Evolutionary conservation across 1,140 invertebrate species (phyloP), one percentile per base, ranked within the genome.

Genomic region (Theocolax elegans): DNA sequence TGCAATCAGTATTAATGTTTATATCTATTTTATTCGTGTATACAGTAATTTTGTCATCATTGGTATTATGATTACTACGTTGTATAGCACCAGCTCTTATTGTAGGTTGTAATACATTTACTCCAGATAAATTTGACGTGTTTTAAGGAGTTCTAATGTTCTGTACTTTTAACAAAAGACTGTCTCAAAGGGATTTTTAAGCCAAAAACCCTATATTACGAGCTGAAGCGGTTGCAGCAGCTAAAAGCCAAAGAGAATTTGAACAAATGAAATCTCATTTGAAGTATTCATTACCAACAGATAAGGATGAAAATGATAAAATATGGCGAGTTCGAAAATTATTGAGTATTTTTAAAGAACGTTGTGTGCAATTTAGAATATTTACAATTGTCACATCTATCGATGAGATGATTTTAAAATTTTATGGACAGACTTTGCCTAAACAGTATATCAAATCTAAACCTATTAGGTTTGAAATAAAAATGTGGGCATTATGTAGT

Each of bases 391-490:
- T 65, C 25, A 40, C 58, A 21, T 63, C 54, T 8, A 35, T 67
- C 9, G 71, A 72, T 58, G 65, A 72, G 53, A 74, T 63, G 65
- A 72, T 64, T 49, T 10, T 60, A n/a, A 60, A 60, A 19, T 60
- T 19, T 29, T 60, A 25, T 42, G 58, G 58, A 25, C 35, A 29
- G 48, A 31, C 19, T 23, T 12, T 49, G n/a, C 12, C 60, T 12
- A 51, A 64, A 40, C 66, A 69, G 54, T 71, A 62, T 65, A 60
- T 72, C 38, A 53, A 42, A 59, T 17, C 19, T 0, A 72, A 69
- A 17, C 60, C 71, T 25, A 48, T 63, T n/a, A 35, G 58, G 42
- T 71, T 74, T 49, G 67, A 62, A 9, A 67, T 67, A 35, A 65
- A 67, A 40, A 13, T 64, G 6, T 68, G 60, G 66, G 72, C 31